Evolutionary conservation across 2,797 vertebrate genomes (phyloP), one percentile per base, ranked within the genome.

Genomic region (Gallinago solitaria): DNA sequence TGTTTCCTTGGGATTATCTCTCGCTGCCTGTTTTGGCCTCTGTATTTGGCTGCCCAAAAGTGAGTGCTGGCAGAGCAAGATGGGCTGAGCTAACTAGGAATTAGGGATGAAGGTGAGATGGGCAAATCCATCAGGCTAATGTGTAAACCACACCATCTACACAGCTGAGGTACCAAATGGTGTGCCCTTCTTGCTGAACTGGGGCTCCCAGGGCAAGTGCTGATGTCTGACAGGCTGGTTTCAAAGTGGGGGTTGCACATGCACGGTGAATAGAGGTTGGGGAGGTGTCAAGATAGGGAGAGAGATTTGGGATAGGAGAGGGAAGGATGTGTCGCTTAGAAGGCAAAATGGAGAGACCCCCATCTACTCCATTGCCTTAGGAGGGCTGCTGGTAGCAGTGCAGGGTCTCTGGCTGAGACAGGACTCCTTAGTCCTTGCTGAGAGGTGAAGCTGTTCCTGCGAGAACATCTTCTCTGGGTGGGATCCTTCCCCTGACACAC

Each of bases 1-100:
- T 59, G 6, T 87, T 95, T 90, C 89, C 90, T 71, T 65, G 59
- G 73, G 75, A 74, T 95, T 93, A 87, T 74, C 85, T 92, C 86
- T 70, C 71, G 23, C 47, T 53, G 57, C 61, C 35, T 76, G 10
- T 47, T 88, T 63, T 70, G 56, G 39, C 60, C 35, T 87, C 67
- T 54, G 43, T 27, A 7, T 86, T 84, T 83, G 85, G 39, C 86
- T 63, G 54, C 73, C 82, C 3, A 4, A 76, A 91, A 85, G 32
- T 1, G 37, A 82, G 30, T 45, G 37, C 45, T 79, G 56, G 59
- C 33, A 61, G 60, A 23, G 39, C 23, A 47, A 83, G 19, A 30
- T 43, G 68, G 59, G 14, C 71, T 77, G 61, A 81, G 41, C 45
- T 75, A 51, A 90, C 23, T 57, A 56, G 30, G 59, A 90, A 64